Evolutionary conservation across 2,113 vertebrate genomes (phyloP).

Genomic region (Motacilla alba): DNA sequence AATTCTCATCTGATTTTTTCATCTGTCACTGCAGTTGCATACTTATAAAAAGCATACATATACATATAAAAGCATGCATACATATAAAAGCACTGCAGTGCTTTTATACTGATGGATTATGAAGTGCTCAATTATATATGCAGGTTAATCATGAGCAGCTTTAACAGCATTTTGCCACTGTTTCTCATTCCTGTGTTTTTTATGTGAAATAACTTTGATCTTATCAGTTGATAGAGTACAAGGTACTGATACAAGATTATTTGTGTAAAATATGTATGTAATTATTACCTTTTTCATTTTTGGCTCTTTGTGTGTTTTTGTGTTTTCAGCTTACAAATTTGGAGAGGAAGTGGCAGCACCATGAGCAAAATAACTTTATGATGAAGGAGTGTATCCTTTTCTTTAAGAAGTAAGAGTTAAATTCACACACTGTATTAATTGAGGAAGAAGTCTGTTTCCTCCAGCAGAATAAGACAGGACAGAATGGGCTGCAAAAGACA

Average conservation of each 20-base stretch:
- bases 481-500: not conserved
- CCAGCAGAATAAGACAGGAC: not conserved
- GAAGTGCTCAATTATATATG: not conserved
- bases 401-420: conserved; percentile 40
- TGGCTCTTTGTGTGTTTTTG: conserved; percentile 33
- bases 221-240: not conserved
- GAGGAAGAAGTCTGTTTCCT: conserved; percentile 51
- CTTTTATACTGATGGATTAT: not conserved
- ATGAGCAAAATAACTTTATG: conserved; percentile 97
- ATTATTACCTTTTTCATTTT: not conserved
- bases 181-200: not conserved
- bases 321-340: conserved; percentile 88
- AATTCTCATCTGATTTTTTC: conserved; percentile 3
- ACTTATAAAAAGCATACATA: no score
- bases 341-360: conserved; percentile 96
- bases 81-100: no score
- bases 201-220: not conserved
- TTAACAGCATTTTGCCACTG: conserved; percentile 1
- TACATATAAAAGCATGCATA: no score
- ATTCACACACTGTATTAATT: not conserved
- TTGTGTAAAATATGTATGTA: not conserved
- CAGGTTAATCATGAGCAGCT: not conserved
- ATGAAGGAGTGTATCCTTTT: conserved; percentile 99
- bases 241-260: not conserved
- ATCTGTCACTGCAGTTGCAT: not conserved